Conservation (phyloP, 2,797 vertebrate species). For the Sebastes matsubarae region DNA sequence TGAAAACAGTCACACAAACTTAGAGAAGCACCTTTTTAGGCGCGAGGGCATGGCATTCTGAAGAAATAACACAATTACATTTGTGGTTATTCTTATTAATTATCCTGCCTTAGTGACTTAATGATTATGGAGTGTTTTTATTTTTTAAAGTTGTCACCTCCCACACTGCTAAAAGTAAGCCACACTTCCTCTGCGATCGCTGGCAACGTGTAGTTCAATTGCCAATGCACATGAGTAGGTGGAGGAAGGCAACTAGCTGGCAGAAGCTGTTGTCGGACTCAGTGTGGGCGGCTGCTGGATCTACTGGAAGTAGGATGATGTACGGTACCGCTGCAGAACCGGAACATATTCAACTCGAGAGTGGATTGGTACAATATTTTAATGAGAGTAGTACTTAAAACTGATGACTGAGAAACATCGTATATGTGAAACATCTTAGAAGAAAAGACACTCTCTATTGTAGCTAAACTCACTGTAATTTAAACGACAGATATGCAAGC, state of each 20-base stretch:
- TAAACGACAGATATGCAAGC: not conserved
- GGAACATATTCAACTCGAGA: conserved; percentile 25
- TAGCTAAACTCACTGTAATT: not conserved
- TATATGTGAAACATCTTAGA: not conserved
- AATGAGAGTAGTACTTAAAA: not conserved
- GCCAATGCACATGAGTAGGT: conserved; percentile 54
- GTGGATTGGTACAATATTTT: conserved; percentile 19
- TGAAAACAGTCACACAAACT: not conserved
- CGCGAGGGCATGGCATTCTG: not conserved
- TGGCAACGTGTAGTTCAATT: conserved; percentile 36
- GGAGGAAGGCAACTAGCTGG: conserved; percentile 56
- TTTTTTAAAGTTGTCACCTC: conserved; percentile 62
- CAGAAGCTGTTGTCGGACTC: conserved; percentile 46
- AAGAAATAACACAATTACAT: not conserved
- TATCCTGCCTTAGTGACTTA: conserved; percentile 13
- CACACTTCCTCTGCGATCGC: conserved; percentile 18
- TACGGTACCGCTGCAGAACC: conserved; percentile 16
- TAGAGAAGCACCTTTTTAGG: not conserved
- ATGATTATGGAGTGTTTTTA: conserved; percentile 20
- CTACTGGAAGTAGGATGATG: conserved; percentile 36
- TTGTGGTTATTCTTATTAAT: not conserved
- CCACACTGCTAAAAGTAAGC: conserved; percentile 62
- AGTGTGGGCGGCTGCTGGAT: conserved; percentile 57
- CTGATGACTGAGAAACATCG: not conserved
- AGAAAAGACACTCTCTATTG: not conserved